A percentile compares a stretch with the other conserved stretches of the same genome.
These are phyloP conservation scores for Mustela lutreola DNA, from an alignment of 2,113 vertebrate genomes.

Conservation along the genomic window DNA sequence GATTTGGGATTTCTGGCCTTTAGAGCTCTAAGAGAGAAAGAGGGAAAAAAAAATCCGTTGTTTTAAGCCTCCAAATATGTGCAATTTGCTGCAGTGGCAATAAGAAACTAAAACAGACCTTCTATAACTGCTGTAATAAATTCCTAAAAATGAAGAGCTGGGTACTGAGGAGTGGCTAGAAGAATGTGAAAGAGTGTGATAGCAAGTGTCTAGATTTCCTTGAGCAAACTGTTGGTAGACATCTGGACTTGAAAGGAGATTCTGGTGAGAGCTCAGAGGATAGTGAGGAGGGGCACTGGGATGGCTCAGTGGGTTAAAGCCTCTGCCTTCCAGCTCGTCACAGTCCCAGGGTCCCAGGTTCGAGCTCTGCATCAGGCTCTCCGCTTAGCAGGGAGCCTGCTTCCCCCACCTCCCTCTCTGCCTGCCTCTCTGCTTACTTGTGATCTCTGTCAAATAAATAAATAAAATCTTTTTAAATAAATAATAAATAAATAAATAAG, in stretches of 20 bases:
- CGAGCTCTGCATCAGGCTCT: no score
- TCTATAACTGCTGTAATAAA: not conserved
- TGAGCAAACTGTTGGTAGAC: not conserved
- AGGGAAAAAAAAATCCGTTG: not conserved
- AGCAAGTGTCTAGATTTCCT: not conserved
- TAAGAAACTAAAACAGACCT: not conserved
- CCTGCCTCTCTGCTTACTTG: no score
- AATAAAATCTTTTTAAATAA: no score
- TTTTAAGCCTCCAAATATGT: not conserved
- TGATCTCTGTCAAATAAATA: no score
- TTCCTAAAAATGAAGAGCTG: not conserved
- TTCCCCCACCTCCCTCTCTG: no score
- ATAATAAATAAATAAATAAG: not conserved
- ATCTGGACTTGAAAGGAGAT: not conserved
- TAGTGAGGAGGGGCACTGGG: not conserved
- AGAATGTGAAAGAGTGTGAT: not conserved
- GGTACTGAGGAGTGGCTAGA: not conserved
- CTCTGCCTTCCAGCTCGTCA: no score
- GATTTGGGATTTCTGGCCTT: not conserved
- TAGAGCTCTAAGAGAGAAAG: not conserved
- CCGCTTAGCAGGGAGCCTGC: no score
- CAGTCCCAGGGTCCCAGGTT: no score
- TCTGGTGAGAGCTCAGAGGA: not conserved
- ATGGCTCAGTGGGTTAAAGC: no score
- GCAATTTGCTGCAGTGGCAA: not conserved